Base-by-base conservation (phyloP, 2,113 vertebrate genomes). In the Stegostoma tigrinum region DNA sequence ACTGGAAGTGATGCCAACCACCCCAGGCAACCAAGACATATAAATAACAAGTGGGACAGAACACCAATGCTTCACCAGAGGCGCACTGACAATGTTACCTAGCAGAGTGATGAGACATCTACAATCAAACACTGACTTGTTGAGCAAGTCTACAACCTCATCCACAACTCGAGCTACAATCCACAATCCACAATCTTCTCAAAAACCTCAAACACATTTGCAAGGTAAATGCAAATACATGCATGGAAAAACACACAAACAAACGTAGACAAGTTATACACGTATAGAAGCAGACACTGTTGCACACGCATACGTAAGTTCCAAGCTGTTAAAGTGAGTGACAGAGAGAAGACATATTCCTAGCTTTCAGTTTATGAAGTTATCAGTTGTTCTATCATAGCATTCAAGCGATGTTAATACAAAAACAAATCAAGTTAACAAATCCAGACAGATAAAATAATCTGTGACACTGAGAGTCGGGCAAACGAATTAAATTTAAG, bases 341-440 rank as follows among this genome's bases (percentile, higher is more conserved):
- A 66, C 61, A 66, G 89, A 21, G 89, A 61, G 61, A 38, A 61
- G 61, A 38, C 34, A n/a, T 38, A 38, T 19, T 66, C 34, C 89
- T 66, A 6, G 17, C 89, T 93, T n/a, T 34, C 15, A 38, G 89
- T 17, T 93, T 93, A 42, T 93, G 61, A 66, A 93, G 55, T 10
- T 61, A 66, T 93, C 55, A 93, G 61, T 34, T 38, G 61, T 23
- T 93, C 64, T 19, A 93, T 93, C 89, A 93, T 6, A 23, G 61
- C 61, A n/a, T 93, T 93, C 89, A 66, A 38, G 61, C 89, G 38
- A n/a, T 1, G 5, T 93, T 66, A 93, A 66, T 93, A 64, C 89
- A 93, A 93, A 64, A 64, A 89, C 66, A 93, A 93, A 93, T 83
- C 89, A 93, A 66, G 89, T 93, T 93, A 93, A 93, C 89, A 66